phyloP scores from a whole-genome alignment of 2,113 vertebrate genomes.

The Pseudorasbora parva region DNA sequence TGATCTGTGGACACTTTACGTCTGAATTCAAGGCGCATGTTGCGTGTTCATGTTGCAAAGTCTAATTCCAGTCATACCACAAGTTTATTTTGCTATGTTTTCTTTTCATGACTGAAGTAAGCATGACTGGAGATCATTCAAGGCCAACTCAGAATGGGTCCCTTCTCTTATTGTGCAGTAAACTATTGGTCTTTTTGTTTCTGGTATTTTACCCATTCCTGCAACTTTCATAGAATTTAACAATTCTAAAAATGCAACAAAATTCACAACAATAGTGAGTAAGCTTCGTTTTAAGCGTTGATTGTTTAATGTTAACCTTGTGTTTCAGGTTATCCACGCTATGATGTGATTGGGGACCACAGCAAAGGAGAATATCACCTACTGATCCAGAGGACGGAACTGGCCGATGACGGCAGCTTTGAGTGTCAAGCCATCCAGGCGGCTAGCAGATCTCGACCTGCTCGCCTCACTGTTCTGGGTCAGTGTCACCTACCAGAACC shows the following conservation, averaged over 20 bases:
- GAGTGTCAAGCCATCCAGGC: conserved; percentile 93
- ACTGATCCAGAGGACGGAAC: conserved; percentile 85
- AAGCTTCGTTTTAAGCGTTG: too few relatives aligned
- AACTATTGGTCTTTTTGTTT: neutral
- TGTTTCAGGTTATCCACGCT: conserved; percentile 86
- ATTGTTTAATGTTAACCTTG: neutral
- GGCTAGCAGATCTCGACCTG: conserved; percentile 85
- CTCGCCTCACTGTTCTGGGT: conserved; percentile 89
- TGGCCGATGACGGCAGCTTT: conserved; percentile 87
- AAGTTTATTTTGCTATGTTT: neutral
- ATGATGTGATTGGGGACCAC: conserved; percentile 89
- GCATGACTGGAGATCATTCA: neutral
- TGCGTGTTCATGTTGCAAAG: neutral
- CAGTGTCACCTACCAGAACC: conserved; percentile 58
- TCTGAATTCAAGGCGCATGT: neutral
- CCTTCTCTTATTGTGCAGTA: neutral
- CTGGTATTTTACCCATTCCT: neutral
- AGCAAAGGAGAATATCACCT: conserved; percentile 88
- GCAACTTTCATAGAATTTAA: neutral
- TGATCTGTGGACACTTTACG: neutral
- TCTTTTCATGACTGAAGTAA: neutral
- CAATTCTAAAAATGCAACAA: neutral
- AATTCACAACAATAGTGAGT: neutral
- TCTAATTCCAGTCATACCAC: neutral
- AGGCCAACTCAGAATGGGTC: neutral